phyloP scores from a whole-genome alignment of 1,140 invertebrate genomes.

The Theocolax elegans region DNA sequence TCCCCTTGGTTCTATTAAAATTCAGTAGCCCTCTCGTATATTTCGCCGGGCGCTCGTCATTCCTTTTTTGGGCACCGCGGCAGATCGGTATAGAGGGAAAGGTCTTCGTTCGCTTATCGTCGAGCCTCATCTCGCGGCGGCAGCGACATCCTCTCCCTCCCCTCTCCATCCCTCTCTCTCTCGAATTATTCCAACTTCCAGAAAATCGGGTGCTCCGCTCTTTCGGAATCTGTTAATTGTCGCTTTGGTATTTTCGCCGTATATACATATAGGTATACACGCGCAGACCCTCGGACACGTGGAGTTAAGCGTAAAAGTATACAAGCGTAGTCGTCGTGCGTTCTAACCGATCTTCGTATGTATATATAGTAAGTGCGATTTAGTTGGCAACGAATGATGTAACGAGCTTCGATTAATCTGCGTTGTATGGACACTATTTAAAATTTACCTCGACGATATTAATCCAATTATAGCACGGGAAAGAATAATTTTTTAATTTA shows the following conservation, averaged over 20 bases:
- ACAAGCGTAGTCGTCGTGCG: too few relatives aligned
- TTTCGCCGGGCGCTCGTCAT: constrained; percentile 17
- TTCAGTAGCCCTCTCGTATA: constrained; percentile 41
- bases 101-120: constrained; percentile 39
- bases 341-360: too few relatives aligned
- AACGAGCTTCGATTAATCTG: too few relatives aligned
- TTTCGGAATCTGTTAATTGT: constrained; percentile 44
- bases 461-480: too few relatives aligned
- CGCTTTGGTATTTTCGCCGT: constrained; percentile 31
- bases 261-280: too few relatives aligned
- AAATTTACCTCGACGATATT: too few relatives aligned
- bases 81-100: constrained; percentile 4
- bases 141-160: constrained; percentile 1
- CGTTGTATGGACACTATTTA: too few relatives aligned
- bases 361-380: too few relatives aligned
- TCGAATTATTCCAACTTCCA: constrained; percentile 28
- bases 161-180: not conserved
- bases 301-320: not conserved
- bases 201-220: constrained; percentile 26
- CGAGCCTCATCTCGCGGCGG: not conserved
- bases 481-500: too few relatives aligned
- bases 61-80: constrained; percentile 29
- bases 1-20: constrained; percentile 35
- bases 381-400: too few relatives aligned
- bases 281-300: not conserved